Evolutionary conservation across 2,888 invertebrate species (phyloP).

Genomic region (Eudasyphora cyanicolor): DNA sequence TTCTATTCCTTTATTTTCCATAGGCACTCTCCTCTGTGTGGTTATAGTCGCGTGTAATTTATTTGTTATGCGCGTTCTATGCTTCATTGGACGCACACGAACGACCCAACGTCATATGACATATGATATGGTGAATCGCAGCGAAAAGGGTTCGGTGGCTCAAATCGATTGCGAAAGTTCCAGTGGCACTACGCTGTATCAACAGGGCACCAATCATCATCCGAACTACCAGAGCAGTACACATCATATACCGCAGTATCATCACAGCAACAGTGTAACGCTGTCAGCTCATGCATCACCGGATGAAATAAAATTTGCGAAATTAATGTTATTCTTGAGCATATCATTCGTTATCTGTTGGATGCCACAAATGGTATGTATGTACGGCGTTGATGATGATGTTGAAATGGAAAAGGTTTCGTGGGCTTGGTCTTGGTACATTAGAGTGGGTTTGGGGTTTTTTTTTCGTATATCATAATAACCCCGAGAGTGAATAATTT

Average conservation of each 20-base stretch:
- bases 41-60: constrained; percentile 91
- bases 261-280: constrained; percentile 76
- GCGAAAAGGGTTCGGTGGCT: constrained; percentile 71
- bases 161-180: constrained; percentile 74
- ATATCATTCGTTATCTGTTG: constrained; percentile 91
- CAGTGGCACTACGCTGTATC: constrained; percentile 75
- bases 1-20: background rate
- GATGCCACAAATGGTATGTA: constrained; percentile 91
- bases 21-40: constrained; percentile 87
- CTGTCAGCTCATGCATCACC: constrained; percentile 80
- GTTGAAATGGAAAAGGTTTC: too few relatives aligned
- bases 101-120: constrained; percentile 75
- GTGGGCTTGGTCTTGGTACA: too few relatives aligned
- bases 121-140: constrained; percentile 75
- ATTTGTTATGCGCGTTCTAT: constrained; percentile 89
- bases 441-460: background rate
- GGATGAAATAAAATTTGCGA: constrained; percentile 92
- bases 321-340: constrained; percentile 91
- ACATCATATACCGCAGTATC: constrained; percentile 56
- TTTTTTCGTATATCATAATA: background rate
- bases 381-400: background rate
- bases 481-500: background rate
- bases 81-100: constrained; percentile 79
- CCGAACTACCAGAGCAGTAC: constrained; percentile 37
- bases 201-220: constrained; percentile 72